Evolutionary conservation across 2,113 vertebrate genomes (phyloP).

Genomic region (Gallinago jamesoni): DNA sequence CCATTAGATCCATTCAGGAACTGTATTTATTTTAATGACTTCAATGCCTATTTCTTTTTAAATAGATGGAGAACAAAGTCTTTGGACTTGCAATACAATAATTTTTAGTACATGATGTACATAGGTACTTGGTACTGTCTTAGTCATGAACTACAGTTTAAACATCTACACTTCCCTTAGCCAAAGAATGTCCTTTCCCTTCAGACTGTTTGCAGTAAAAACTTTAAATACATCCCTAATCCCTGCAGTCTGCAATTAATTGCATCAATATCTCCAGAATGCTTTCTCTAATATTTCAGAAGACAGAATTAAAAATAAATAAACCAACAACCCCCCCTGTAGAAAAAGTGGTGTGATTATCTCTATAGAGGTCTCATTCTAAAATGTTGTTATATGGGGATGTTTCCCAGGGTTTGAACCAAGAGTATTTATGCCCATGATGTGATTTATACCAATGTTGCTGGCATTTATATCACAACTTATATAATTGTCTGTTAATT

Average conservation of each 20-base stretch:
- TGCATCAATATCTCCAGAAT: background rate
- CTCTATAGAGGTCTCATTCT: background rate
- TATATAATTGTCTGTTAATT: background rate
- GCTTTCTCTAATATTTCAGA: background rate
- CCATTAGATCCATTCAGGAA: background rate
- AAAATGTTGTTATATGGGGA: background rate
- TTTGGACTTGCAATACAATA: background rate
- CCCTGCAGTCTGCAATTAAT: background rate
- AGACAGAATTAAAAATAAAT: background rate
- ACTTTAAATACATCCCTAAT: background rate
- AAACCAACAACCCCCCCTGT: background rate
- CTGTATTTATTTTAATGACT: background rate
- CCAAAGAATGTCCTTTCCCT: background rate
- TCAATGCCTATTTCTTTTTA: background rate
- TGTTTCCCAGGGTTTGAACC: background rate
- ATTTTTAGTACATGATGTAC: background rate
- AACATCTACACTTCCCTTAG: background rate
- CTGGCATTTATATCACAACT: background rate
- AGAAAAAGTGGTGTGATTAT: background rate
- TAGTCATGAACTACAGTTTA: background rate
- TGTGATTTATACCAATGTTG: background rate
- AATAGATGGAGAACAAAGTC: background rate
- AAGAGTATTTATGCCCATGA: background rate
- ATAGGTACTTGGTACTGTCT: background rate
- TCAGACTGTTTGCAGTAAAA: background rate